Base-by-base conservation (phyloP, 2,888 invertebrate genomes). In the Amiota minor region DNA sequence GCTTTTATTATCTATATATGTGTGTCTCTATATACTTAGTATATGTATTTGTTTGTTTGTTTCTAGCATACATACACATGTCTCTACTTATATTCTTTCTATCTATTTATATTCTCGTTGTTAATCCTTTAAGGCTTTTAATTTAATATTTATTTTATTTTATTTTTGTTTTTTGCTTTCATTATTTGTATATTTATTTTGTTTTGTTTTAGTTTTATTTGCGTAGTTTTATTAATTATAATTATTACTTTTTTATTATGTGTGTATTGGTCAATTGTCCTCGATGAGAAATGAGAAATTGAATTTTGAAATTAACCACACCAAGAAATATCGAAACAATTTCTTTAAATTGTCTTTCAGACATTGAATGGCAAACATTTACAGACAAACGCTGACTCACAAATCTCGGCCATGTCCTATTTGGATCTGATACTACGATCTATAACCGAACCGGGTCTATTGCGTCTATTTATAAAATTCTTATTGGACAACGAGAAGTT, bases 361-460 rank as follows among this genome's bases (percentile, higher is more conserved):
- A 90, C 89, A 88, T 89, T 89, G 87, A 88, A 90, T 89, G 90
- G 89, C 87, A 90, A 90, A 89, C 89, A 90, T 90, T 93, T 93
- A 90, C 93, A 97, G 96, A 95, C 93, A 89, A 95, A 96, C 75
- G 92, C 94, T 80, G 94, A 95, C 79, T 98, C 98, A 89, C 94
- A 98, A 88, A 93, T 97, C 74, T 95, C 98, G 68, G 96, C 98
- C 11, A 97, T 96, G 86, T 96, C 96, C 9, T 98, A 98, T 90
- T 92, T 98, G 77, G 98, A 98, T 90, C 91, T 99, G 79, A 94
- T 97, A 82, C 90, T 99, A 77, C 93, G 98, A 67, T 95, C 96
- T 70, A 95, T 97, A 14, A 95, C 96, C 0, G 94, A 96, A 80
- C 94, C 96, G 0, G 95, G 96, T 0, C 91, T 99, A 71, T 91